Percentiles rank a stretch among this genome's conserved stretches.
Evolutionary conservation across 2,113 vertebrate species (phyloP).

Genomic region (Oncorhynchus gorbuscha): DNA sequence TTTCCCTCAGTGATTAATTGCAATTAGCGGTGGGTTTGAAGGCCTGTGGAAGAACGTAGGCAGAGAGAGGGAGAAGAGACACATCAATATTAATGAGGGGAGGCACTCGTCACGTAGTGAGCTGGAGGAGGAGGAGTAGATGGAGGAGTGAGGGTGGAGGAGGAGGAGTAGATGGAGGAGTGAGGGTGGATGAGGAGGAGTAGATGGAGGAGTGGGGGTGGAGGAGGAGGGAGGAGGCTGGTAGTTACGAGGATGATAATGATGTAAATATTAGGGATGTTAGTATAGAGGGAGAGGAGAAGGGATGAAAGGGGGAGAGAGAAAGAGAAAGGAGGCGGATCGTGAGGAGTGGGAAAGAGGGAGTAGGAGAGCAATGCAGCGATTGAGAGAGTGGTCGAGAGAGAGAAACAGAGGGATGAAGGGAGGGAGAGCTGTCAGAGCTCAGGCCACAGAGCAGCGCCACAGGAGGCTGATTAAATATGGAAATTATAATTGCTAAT

Average conservation of each 20-base stretch:
- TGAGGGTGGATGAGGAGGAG: neutral
- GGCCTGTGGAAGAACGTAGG: slow-evolving; percentile 92
- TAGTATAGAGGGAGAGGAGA: slow-evolving; percentile 39
- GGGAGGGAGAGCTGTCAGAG: slow-evolving; percentile 50
- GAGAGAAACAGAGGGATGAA: neutral
- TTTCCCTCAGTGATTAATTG: slow-evolving; percentile 99
- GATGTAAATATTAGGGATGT: neutral
- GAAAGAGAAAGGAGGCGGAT: slow-evolving; percentile 24
- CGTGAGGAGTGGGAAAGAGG: neutral
- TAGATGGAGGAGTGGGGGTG: neutral
- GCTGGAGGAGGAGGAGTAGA: neutral
- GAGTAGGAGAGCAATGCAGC: neutral
- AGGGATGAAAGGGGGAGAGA: neutral
- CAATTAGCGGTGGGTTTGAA: slow-evolving; percentile 97
- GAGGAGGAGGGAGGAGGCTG: slow-evolving; percentile 28
- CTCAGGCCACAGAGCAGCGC: slow-evolving; percentile 66
- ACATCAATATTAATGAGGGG: slow-evolving; percentile 96
- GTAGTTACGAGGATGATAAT: no score
- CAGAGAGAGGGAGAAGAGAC: slow-evolving; percentile 90
- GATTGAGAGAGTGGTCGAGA: slow-evolving; percentile 1
- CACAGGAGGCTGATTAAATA: slow-evolving; percentile 80
- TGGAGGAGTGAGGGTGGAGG: no score
- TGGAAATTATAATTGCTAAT: slow-evolving; percentile 81
- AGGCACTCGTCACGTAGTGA: slow-evolving; percentile 80
- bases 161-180: no score